Evolutionary conservation across 2,888 invertebrate species (phyloP).

Genomic region (Perizoma flavofasciatum): DNA sequence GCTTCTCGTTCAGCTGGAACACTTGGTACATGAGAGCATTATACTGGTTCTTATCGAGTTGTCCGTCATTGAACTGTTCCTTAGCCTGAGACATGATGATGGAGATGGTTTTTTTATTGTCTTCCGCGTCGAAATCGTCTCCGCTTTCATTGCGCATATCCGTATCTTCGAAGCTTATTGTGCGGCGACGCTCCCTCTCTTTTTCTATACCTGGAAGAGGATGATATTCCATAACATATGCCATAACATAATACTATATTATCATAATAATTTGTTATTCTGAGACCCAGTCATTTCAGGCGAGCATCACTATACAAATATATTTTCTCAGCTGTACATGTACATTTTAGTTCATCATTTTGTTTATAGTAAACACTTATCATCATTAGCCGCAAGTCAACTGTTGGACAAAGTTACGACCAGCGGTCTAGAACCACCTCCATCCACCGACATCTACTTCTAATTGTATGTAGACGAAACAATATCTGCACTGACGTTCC

Average conservation of each 20-base stretch:
- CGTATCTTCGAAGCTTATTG: conserved; percentile 76
- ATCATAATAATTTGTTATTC: too few species aligned
- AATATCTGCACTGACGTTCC: too few species aligned
- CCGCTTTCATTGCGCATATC: conserved; percentile 79
- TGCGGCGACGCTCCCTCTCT: conserved; percentile 82
- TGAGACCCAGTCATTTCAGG: too few species aligned
- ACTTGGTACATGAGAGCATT: conserved; percentile 90
- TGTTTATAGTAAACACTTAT: too few species aligned
- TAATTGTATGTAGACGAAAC: too few species aligned
- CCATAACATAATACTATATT: neutral
- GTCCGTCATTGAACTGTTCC: conserved; percentile 89
- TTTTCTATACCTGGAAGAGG: conserved; percentile 65
- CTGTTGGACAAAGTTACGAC: too few species aligned
- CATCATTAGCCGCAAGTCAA: too few species aligned
- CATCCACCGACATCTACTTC: too few species aligned
- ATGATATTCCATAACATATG: neutral
- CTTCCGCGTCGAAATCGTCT: conserved; percentile 81
- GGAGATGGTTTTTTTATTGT: conserved; percentile 87
- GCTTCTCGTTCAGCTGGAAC: conserved; percentile 89
- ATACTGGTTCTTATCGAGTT: conserved; percentile 89
- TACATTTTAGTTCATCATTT: too few species aligned
- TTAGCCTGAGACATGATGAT: conserved; percentile 93
- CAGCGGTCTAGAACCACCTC: too few species aligned
- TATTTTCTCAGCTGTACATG: too few species aligned
- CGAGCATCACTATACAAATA: too few species aligned